Conservation (phyloP, 2,113 vertebrate genomes). For the Gavialis gangeticus region DNA sequence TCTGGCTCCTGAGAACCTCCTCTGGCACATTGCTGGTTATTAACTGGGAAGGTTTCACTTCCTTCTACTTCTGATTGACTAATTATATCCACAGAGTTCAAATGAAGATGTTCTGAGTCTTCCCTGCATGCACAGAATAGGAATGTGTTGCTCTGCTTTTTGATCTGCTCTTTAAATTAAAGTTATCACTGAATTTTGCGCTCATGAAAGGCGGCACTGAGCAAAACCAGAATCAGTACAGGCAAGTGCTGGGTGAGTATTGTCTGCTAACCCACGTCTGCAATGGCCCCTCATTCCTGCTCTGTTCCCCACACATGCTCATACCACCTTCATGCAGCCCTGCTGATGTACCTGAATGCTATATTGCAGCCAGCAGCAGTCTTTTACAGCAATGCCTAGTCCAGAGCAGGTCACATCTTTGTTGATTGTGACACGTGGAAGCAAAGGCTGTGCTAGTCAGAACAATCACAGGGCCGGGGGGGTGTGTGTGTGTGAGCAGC, state of each 20-base stretch:
- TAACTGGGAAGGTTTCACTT: constrained; percentile 11
- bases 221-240: neutral
- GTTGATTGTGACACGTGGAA: neutral
- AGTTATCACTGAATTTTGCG: neutral
- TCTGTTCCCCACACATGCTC: neutral
- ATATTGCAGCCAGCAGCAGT: neutral
- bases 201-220: neutral
- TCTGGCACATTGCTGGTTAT: neutral
- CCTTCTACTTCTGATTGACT: neutral
- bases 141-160: neutral
- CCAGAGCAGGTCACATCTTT: neutral
- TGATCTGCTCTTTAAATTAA: neutral
- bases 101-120: constrained; percentile 16
- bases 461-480: neutral
- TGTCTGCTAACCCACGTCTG: neutral
- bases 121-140: neutral
- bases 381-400: neutral
- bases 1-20: neutral
- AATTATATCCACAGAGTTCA: constrained; percentile 37
- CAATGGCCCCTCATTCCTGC: neutral
- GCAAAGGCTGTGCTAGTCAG: neutral
- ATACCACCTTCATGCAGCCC: neutral
- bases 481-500: neutral
- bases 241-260: neutral
- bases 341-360: neutral